Base-by-base conservation (phyloP, 2,888 invertebrate species). In the Plutella xylostella region DNA sequence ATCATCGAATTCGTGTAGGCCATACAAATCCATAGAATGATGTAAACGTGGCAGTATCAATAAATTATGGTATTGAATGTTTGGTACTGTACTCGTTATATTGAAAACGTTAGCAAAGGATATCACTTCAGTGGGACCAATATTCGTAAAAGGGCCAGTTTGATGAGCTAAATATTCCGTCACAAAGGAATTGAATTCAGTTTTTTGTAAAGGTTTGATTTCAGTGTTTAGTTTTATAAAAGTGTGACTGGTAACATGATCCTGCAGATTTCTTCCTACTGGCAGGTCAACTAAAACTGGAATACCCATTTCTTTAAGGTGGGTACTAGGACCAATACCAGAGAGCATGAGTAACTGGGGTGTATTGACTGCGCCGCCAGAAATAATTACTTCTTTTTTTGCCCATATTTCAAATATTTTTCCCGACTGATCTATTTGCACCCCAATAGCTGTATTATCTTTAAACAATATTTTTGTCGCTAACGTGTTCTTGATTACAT, bases 191-290 rank as follows among this genome's bases (percentile, higher is more conserved):
- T 64, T 46, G 28, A 79, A 57, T 21, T 58, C 60, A n/a, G 62
- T 44, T 37, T 71, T 47, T 3, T 70, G 58, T 25, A 20, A 56
- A 0, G 65, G 49, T 12, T 52, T 50, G 34, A 61, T 53, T 14
- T 56, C 58, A 21, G 64, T 68, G 34, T n/a, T 47, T 2, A 68
- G 65, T 15, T 53, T 55, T 5, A 63, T 73, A 77, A 67, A 61
- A 3, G 75, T 21, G 0, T 79, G 82, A 12, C 62, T 61, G 35
- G 66, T 73, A 1, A 77, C 56, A 56, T 87, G 87, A 52, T 87
- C 86, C 51, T 86, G 80, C 34, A 87, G 68, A 55, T 86, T 85
- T 52, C 72, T 58, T 1, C 86, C 87, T 0, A 87, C 86, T 0
- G 79, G 71, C 14, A 80, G 67, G 54, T 86, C 77, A 15, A 66